These are phyloP conservation scores for Phengaris arion DNA, from an alignment of 2,888 invertebrate species.

Conservation along the genomic window DNA sequence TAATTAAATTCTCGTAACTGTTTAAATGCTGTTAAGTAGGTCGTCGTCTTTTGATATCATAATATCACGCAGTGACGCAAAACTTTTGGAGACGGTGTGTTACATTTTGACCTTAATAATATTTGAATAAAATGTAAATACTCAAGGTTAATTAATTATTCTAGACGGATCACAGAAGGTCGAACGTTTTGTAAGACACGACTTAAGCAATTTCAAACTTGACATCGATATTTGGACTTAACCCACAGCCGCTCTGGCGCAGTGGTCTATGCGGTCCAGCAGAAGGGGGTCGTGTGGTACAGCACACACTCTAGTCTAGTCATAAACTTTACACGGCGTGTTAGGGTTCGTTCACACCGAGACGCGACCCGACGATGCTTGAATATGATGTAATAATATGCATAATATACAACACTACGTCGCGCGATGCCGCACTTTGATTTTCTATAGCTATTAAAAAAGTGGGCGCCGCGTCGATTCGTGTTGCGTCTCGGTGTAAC, in stretches of 20 bases:
- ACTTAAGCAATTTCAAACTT: constrained; percentile 3
- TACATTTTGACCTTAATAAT: constrained; percentile 18
- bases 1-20: not conserved
- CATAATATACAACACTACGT: no score
- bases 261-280: not conserved
- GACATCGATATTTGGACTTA: constrained; percentile 3
- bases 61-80: not conserved
- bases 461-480: no score
- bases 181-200: not conserved
- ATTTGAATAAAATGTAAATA: constrained; percentile 22
- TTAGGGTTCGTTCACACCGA: not conserved
- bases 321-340: not conserved
- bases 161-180: constrained; percentile 8
- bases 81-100: constrained; percentile 11
- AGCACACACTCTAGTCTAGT: not conserved
- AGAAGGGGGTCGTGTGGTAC: not conserved
- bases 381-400: no score
- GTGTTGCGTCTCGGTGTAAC: no score
- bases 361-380: no score
- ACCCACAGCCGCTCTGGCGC: not conserved
- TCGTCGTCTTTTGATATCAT: not conserved
- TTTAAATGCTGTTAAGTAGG: no score
- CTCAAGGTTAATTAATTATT: constrained; percentile 25
- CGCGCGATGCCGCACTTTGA: no score
- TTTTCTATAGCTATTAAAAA: no score